Evolutionary conservation across 2,113 vertebrate species (phyloP), one percentile per base, ranked within the genome.

Genomic region (Callocephalon fimbriatum): DNA sequence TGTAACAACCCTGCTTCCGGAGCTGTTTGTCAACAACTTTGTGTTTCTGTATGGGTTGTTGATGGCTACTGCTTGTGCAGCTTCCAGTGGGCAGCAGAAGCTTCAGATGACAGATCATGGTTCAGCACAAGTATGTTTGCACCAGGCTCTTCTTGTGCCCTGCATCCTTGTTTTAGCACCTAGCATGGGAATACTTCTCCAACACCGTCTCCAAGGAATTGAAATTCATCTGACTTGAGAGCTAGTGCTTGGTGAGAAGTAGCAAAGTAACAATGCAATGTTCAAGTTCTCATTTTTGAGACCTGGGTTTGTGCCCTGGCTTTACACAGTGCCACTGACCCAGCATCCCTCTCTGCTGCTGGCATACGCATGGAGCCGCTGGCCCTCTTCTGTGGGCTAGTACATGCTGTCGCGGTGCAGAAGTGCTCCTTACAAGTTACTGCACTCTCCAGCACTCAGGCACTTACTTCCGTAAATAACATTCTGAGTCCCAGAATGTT

Each of bases 401-500:
- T 12, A 21, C 2, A 0, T 53, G 58, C 51, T 38, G 14, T 38
- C 1, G 1, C 1, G 0, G 16, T 7, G 25, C 73, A 37, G 15
- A 62, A 42, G 10, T 17, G 51, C 67, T 42, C 16, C 3, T 4
- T 13, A 42, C 32, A 29, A 42, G 44, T 73, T 12, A 40, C 37
- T 38, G 20, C 15, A 0, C 62, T 47, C 61, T 3, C 40, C 85
- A 54, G 68, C 5, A 0, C 50, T 25, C 42, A 17, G 44, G 38
- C 29, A 13, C 38, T 59, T 37, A 48, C 56, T 65, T 66, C 80
- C 32, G 12, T 44, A 76, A 66, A 56, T 50, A 38, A 32, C 27
- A 35, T 50, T 61, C 26, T 22, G 54, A 58, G 32, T n/a, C 32
- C 54, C 54, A 58, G 32, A 58, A 58, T 6, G n/a, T 58, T n/a